Evolutionary conservation across 2,113 vertebrate genomes (phyloP), one percentile per base, ranked within the genome.

Genomic region (Leptosomus discolor): DNA sequence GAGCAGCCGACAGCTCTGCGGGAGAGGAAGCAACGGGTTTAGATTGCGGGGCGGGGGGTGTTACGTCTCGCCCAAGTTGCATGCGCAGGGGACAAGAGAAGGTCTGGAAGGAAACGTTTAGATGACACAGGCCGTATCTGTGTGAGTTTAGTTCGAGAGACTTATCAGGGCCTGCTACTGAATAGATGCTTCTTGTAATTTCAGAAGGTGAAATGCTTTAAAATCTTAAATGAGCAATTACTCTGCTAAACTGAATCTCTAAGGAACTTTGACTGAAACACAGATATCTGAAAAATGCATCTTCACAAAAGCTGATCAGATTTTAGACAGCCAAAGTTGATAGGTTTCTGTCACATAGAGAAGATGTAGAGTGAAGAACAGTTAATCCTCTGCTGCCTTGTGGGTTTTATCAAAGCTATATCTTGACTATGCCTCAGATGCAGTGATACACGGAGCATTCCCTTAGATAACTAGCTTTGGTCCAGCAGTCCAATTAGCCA

Each of bases 21-120:
- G 1, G 51, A 7, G 27, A 4, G n/a, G 29, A 17, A 7, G 15
- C 1, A 18, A 18, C 81, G 0, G 1, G 43, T 4, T 58, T 19
- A 5, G 3, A 1, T 1, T 0, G 43, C 2, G 7, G 15, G 1
- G 6, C 2, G 4, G 8, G 7, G 22, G 6, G 9, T 4, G 24
- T 2, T 5, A 8, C 27, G 24, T 7, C 37, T 13, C 45, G 32
- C 27, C 6, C 4, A 7, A 54, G 5, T 1, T 8, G 67, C 65
- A 8, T 50, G 27, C 51, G 6, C 15, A 30, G 30, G 29, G 20
- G 70, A 20, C 20, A 23, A 7, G n/a, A 70, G 37, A 51, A 61
- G 57, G 20, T 61, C 18, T 4, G 82, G 27, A 45, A 63, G 60
- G 76, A 74, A 54, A 12, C 5, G 6, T 11, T 13, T 20, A 9